Base-by-base conservation (phyloP, 1,140 invertebrate species). In the Scaptomyza pallida region DNA sequence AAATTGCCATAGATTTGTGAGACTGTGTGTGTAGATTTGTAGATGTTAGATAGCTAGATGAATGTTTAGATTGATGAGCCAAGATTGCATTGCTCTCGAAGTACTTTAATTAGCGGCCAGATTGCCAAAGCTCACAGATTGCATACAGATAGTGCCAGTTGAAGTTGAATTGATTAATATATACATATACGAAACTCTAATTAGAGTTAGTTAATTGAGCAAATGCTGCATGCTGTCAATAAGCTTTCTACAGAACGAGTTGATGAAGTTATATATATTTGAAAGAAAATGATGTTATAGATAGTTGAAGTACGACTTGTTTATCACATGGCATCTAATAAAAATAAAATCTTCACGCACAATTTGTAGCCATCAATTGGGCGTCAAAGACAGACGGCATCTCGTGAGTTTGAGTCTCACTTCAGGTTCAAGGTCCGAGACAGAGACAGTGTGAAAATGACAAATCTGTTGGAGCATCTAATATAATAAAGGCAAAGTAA, bases 291-390 rank as follows among this genome's bases (percentile, higher is more conserved):
- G 1, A 26, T 5, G 23, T 6, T 26, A 26, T 26, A n/a, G n/a
- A n/a, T n/a, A 23, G 0, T 23, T 23, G 4, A 23, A 23, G 3
- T 3, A 16, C 45, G 60, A 71, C 52, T 67, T 80, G 67, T 68
- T 80, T 62, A 52, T 48, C 72, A 69, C 62, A 77, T 69, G 51
- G 51, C 72, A 81, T 71, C 70, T 65, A 86, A 77, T 85, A 71
- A 74, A 74, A 71, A 71, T 74, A 74, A 74, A 71, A 71, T 74
- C 81, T 67, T 13, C 64, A 69, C 52, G 40, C 57, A 69, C 70
- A 69, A 73, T 75, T 77, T 77, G 72, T 75, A 57, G 72, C 55
- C 56, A 65, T 77, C 60, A 77, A 77, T 71, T 77, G 74, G 43
- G 35, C 56, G 33, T 47, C 23, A 54, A 37, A 59, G 65, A 59